Conservation (phyloP, 2,888 invertebrate species). For the Chloroclysta siterata region DNA sequence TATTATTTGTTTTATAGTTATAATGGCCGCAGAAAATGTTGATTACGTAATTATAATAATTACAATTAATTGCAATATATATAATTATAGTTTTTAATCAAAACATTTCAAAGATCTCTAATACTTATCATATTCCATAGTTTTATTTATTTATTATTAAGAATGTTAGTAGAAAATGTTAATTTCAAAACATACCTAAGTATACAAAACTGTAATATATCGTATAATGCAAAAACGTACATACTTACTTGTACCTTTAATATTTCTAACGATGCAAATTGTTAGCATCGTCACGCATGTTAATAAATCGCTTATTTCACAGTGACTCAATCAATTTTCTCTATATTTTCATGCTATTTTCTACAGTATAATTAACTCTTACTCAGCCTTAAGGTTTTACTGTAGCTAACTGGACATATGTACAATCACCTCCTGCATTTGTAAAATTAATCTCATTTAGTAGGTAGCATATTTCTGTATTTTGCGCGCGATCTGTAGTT, state of each 20-base stretch:
- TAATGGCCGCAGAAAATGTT: too few relatives aligned
- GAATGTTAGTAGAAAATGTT: too few relatives aligned
- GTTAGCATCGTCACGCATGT: not conserved
- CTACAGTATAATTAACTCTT: not conserved
- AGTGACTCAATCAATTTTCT: not conserved
- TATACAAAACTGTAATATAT: too few relatives aligned
- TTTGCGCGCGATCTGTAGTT: not conserved
- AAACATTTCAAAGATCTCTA: not conserved
- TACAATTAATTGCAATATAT: not conserved
- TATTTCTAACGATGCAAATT: not conserved
- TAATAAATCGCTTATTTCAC: not conserved
- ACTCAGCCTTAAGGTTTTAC: not conserved
- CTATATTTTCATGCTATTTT: conserved; percentile 1
- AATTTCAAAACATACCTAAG: too few relatives aligned
- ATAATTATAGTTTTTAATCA: not conserved
- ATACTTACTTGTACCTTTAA: not conserved
- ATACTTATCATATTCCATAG: too few relatives aligned
- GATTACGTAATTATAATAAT: too few relatives aligned
- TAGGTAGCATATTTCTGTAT: too few relatives aligned
- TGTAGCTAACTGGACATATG: not conserved
- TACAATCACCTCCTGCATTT: not conserved
- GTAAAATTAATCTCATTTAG: too few relatives aligned
- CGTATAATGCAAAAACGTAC: too few relatives aligned
- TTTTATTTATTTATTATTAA: too few relatives aligned
- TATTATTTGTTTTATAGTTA: too few relatives aligned